Percentiles rank a stretch among this genome's conserved stretches.
Evolutionary conservation across 2,113 vertebrate species (phyloP).

Genomic region (Myotis lucifugus): DNA sequence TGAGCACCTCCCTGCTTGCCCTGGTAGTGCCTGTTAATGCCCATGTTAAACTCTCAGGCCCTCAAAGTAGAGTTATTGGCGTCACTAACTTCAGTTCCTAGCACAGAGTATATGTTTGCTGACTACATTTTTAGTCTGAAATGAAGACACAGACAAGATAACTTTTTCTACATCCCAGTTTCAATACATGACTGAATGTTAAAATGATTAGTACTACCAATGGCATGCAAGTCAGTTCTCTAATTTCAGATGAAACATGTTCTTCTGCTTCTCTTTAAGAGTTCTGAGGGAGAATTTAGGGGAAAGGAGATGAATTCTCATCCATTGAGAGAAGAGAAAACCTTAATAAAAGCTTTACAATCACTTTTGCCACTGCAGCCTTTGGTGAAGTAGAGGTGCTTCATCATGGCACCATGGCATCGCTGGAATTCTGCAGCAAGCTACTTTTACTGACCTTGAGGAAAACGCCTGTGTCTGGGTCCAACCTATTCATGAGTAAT

Average conservation of each 20-base stretch:
- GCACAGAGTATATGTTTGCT: background rate
- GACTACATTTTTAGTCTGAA: conserved; percentile 28
- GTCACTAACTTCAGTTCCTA: background rate
- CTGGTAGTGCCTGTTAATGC: too few species aligned
- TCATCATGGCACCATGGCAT: background rate
- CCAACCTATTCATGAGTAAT: background rate
- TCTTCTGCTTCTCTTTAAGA: background rate
- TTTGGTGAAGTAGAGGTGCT: background rate
- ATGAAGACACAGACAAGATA: background rate
- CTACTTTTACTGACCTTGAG: background rate
- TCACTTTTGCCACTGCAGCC: background rate
- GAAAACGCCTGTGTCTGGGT: background rate
- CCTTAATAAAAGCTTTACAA: background rate
- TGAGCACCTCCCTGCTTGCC: background rate
- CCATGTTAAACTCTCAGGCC: background rate
- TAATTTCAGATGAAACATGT: background rate
- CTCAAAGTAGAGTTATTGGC: background rate
- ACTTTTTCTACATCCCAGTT: conserved; percentile 2
- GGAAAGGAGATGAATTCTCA: background rate
- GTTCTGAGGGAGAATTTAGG: background rate
- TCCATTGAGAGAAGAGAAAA: background rate
- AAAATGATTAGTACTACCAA: conserved; percentile 3
- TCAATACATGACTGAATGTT: background rate
- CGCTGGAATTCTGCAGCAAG: background rate
- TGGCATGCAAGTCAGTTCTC: background rate